A percentile compares a stretch with the other conserved stretches of the same genome.
Conservation (phyloP, 2,888 invertebrate genomes). For the Cantharis flavilabris region DNA sequence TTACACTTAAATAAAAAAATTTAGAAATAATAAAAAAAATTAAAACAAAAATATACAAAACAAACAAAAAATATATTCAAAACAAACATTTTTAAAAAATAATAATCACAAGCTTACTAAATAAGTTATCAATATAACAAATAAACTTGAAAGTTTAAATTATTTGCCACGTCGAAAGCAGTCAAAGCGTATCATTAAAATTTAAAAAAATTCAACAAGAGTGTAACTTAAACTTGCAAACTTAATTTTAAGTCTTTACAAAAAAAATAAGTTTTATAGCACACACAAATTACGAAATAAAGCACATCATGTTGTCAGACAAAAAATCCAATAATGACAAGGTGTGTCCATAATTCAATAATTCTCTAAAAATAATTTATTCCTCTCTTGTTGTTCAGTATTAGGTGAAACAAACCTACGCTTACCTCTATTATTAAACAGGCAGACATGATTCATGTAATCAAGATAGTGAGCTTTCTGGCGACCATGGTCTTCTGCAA, state of each 20-base stretch:
- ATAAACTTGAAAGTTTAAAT: neutral
- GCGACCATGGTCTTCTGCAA: conserved; percentile 84
- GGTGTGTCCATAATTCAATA: conserved; percentile 4
- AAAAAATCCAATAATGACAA: neutral
- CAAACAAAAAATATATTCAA: neutral
- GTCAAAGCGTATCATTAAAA: neutral
- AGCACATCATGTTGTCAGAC: neutral
- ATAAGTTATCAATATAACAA: neutral
- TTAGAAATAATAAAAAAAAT: neutral
- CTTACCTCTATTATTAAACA: conserved; percentile 46
- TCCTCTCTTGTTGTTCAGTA: conserved; percentile 7
- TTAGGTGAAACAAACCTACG: conserved; percentile 21
- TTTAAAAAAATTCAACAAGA: neutral
- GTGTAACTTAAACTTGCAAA: neutral
- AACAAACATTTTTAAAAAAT: neutral
- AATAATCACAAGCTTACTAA: neutral
- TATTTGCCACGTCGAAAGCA: neutral
- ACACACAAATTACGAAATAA: neutral
- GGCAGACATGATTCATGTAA: conserved; percentile 43
- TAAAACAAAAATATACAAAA: conserved; percentile 6
- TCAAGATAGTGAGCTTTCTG: conserved; percentile 69
- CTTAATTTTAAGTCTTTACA: neutral
- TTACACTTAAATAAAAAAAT: neutral
- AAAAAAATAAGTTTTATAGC: neutral
- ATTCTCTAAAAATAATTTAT: conserved; percentile 17